Conservation (phyloP, 2,113 vertebrate species). For the Struthio camelus region DNA sequence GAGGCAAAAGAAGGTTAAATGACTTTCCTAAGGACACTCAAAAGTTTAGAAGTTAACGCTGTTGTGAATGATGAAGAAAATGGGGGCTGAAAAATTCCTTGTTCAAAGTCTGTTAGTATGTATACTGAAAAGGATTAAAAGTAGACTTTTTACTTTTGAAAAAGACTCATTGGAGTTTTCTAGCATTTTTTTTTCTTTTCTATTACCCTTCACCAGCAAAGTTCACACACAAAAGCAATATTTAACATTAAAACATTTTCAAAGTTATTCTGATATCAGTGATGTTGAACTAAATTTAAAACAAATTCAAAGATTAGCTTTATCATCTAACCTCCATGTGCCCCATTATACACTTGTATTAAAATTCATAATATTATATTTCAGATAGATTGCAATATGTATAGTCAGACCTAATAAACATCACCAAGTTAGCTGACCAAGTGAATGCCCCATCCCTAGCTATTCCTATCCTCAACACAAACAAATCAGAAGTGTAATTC, state of each 20-base stretch:
- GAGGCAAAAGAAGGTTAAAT: background rate
- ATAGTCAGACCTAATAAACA: background rate
- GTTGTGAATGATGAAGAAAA: background rate
- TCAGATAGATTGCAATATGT: background rate
- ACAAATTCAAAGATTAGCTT: background rate
- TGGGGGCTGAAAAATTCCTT: background rate
- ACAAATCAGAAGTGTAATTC: background rate
- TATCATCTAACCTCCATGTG: background rate
- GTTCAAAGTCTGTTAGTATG: background rate
- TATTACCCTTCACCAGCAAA: background rate
- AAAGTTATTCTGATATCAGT: background rate
- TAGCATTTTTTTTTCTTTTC: background rate
- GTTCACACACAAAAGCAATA: background rate
- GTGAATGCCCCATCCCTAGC: background rate
- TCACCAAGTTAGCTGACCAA: background rate
- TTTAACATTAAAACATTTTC: background rate
- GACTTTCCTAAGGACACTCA: background rate
- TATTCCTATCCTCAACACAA: background rate
- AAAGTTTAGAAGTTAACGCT: background rate
- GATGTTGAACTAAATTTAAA: background rate
- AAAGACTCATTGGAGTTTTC: background rate
- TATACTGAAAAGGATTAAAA: background rate
- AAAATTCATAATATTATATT: background rate
- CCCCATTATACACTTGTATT: fast-evolving
- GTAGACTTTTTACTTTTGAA: background rate